Conservation (phyloP, 2,113 vertebrate genomes). For the Cranoglanis bouderius region DNA sequence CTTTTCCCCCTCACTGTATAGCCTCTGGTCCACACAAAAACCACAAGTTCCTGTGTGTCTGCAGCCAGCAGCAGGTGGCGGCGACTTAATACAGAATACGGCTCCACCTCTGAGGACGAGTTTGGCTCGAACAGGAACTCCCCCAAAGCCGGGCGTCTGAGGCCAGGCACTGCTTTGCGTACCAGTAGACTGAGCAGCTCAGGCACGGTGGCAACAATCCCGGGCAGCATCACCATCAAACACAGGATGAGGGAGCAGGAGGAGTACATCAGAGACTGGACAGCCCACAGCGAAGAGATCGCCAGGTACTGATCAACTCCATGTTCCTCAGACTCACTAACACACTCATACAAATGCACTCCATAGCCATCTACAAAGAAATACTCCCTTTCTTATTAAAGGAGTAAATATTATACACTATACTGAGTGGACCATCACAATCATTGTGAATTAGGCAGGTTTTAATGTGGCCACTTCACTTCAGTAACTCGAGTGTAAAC, state of each 20-base stretch:
- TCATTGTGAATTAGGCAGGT: not conserved
- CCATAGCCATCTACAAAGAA: not conserved
- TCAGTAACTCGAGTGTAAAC: too few species aligned
- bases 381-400: not conserved
- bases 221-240: constrained; percentile 81
- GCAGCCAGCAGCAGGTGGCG: constrained; percentile 88
- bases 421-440: not conserved
- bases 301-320: constrained; percentile 83
- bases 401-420: not conserved
- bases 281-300: constrained; percentile 97
- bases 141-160: constrained; percentile 86
- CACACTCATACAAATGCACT: not conserved
- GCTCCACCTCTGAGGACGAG: constrained; percentile 99
- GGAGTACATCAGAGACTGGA: constrained; percentile 98
- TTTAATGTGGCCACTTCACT: not conserved
- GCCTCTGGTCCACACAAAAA: not conserved
- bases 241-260: constrained; percentile 95
- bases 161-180: constrained; percentile 86
- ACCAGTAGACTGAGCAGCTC: constrained; percentile 75
- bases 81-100: constrained; percentile 96
- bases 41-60: not conserved
- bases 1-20: too few species aligned
- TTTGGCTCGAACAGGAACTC: constrained; percentile 94
- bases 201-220: constrained; percentile 58
- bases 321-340: not conserved